Conservation (phyloP, 2,888 invertebrate genomes). For the Acronicta leporina region DNA sequence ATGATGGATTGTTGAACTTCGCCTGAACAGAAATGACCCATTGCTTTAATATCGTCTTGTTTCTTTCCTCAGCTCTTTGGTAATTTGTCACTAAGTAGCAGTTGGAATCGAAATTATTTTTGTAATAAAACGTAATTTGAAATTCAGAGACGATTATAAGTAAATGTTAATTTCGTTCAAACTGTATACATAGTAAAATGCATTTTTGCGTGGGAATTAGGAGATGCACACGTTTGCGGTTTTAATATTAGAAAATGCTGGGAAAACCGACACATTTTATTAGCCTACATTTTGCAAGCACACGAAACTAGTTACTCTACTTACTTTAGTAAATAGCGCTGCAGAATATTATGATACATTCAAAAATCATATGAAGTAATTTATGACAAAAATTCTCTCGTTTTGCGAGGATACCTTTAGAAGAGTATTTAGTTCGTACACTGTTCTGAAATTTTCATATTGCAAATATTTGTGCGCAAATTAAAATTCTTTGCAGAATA, state of each 20-base stretch:
- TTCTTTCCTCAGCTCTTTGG: conserved; percentile 72
- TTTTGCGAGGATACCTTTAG: conserved; percentile 31
- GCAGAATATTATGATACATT: conserved; percentile 41
- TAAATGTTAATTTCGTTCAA: neutral
- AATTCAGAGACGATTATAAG: neutral
- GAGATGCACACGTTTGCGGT: conserved; percentile 2
- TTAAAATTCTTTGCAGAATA: conserved; percentile 43
- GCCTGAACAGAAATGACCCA: conserved; percentile 73
- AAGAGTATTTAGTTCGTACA: conserved; percentile 30
- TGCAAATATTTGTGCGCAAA: conserved; percentile 45
- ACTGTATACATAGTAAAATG: neutral
- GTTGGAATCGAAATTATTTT: conserved; percentile 42
- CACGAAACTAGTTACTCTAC: conserved; percentile 31
- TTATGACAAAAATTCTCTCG: conserved; percentile 40
- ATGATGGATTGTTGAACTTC: conserved; percentile 83
- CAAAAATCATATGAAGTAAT: conserved; percentile 48
- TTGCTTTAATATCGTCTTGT: conserved; percentile 80
- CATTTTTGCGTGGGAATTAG: neutral
- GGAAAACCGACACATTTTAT: conserved; percentile 20
- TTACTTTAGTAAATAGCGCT: conserved; percentile 35
- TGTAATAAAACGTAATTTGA: conserved; percentile 8
- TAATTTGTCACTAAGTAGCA: conserved; percentile 72
- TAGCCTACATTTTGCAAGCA: conserved; percentile 21
- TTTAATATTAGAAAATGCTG: conserved; percentile 14
- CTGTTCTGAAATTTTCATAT: conserved; percentile 39